Percentiles rank a stretch among this genome's conserved stretches.
Conservation (phyloP, 2,888 invertebrate species). For the Rhagonycha fulva region DNA sequence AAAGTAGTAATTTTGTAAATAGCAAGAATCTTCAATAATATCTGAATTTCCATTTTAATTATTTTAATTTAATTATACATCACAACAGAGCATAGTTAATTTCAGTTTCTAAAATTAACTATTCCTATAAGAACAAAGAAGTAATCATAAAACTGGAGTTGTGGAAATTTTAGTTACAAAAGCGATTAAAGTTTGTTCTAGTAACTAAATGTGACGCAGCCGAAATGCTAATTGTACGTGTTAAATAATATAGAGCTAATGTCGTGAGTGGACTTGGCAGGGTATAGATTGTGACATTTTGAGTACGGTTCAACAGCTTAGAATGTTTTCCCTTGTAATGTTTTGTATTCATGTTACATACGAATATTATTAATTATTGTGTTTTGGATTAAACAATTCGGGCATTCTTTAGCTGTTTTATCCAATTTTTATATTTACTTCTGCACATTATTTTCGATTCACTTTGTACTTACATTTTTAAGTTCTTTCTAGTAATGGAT, state of each 20-base stretch:
- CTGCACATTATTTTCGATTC: background rate
- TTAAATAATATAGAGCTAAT: conserved; percentile 18
- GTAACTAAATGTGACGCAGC: conserved; percentile 15
- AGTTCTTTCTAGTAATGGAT: background rate
- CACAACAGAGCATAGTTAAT: background rate
- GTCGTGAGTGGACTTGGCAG: conserved; percentile 6
- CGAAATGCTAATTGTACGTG: conserved; percentile 19
- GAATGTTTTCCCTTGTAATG: background rate
- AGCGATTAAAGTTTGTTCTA: conserved; percentile 17
- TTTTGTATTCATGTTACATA: background rate
- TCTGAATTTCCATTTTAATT: background rate
- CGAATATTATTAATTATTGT: background rate
- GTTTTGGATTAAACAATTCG: background rate
- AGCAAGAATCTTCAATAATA: background rate
- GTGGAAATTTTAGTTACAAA: conserved; percentile 14
- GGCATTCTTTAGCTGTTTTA: background rate
- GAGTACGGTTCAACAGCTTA: conserved; percentile 3
- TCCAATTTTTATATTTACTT: background rate
- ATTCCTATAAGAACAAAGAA: background rate
- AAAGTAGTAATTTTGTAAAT: background rate
- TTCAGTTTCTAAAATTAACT: conserved; percentile 3
- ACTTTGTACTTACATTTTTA: background rate
- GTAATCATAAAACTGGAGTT: conserved; percentile 14
- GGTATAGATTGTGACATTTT: conserved; percentile 4
- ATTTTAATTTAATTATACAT: background rate